Percentiles rank a stretch among this genome's conserved stretches.
phyloP scores from a whole-genome alignment of 2,113 vertebrate species.

The Campylomormyrus tamandua region DNA sequence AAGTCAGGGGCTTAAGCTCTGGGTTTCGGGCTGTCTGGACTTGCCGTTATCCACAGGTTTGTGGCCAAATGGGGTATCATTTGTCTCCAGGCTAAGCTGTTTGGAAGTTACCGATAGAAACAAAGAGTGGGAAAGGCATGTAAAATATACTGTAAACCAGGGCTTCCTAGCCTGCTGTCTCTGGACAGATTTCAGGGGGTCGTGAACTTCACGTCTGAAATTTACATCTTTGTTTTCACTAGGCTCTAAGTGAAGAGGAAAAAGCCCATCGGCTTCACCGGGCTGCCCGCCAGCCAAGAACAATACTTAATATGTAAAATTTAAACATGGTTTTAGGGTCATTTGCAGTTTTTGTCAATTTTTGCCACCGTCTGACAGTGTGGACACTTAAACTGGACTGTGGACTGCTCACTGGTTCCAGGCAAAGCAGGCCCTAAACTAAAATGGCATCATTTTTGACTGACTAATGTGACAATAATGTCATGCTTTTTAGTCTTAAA shows the following conservation, averaged over 20 bases:
- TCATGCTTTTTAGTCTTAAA: neutral
- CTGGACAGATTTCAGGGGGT: neutral
- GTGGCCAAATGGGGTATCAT: neutral
- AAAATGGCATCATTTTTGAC: neutral
- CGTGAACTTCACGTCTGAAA: neutral
- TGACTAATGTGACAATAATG: neutral
- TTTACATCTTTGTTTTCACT: neutral
- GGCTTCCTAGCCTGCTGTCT: neutral
- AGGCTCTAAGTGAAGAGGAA: neutral
- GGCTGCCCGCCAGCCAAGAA: neutral
- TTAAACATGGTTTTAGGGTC: neutral
- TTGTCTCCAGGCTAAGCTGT: neutral
- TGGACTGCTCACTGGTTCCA: neutral
- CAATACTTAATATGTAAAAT: neutral
- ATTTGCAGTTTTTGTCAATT: neutral
- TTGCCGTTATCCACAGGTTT: neutral
- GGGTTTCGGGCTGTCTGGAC: neutral
- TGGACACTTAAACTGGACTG: neutral
- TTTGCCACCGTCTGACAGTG: neutral
- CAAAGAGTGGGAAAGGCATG: neutral
- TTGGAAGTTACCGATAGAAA: neutral
- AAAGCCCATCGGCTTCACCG: neutral
- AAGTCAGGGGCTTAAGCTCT: neutral
- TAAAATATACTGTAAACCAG: neutral
- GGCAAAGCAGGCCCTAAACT: neutral